Evolutionary conservation across 2,888 invertebrate species (phyloP).

Genomic region (Dermolepida albohirtum): DNA sequence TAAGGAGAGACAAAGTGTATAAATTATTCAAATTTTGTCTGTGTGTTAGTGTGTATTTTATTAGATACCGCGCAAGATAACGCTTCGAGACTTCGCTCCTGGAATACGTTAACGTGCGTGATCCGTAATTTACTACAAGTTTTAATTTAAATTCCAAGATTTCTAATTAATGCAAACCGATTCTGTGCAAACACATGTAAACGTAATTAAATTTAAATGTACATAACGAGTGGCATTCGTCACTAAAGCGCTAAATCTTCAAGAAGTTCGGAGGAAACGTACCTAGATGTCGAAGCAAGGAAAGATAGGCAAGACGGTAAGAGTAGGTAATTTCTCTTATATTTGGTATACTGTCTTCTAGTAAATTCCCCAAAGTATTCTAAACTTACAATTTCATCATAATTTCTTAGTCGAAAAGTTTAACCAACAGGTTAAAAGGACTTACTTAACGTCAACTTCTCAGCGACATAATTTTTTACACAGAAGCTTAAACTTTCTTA

Average conservation of each 20-base stretch:
- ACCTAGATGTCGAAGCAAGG: not conserved
- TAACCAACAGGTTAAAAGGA: slow-evolving; percentile 22
- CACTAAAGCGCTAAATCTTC: slow-evolving; percentile 26
- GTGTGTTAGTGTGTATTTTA: slow-evolving; percentile 24
- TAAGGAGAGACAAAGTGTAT: slow-evolving; percentile 14
- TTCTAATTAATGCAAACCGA: slow-evolving; percentile 40
- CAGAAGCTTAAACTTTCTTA: no score
- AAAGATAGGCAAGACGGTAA: slow-evolving; percentile 1
- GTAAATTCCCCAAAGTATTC: slow-evolving; percentile 30
- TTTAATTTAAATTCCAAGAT: slow-evolving; percentile 41
- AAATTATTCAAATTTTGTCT: slow-evolving; percentile 35
- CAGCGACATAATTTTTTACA: not conserved
- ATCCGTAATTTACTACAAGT: slow-evolving; percentile 38
- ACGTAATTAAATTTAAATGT: slow-evolving; percentile 43
- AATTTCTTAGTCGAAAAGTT: slow-evolving; percentile 39
- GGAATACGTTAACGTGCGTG: slow-evolving; percentile 36
- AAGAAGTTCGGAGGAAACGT: slow-evolving; percentile 10
- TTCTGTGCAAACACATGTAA: slow-evolving; percentile 42
- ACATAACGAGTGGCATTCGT: slow-evolving; percentile 42
- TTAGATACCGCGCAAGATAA: slow-evolving; percentile 28
- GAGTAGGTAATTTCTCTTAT: slow-evolving; percentile 37
- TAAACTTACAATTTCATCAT: slow-evolving; percentile 41
- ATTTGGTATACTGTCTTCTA: slow-evolving; percentile 23
- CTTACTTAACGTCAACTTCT: not conserved
- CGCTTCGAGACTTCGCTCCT: slow-evolving; percentile 19